Percentiles rank a stretch among this genome's conserved stretches.
phyloP scores from a whole-genome alignment of 2,888 invertebrate species.

The Stenodera caucasica region DNA sequence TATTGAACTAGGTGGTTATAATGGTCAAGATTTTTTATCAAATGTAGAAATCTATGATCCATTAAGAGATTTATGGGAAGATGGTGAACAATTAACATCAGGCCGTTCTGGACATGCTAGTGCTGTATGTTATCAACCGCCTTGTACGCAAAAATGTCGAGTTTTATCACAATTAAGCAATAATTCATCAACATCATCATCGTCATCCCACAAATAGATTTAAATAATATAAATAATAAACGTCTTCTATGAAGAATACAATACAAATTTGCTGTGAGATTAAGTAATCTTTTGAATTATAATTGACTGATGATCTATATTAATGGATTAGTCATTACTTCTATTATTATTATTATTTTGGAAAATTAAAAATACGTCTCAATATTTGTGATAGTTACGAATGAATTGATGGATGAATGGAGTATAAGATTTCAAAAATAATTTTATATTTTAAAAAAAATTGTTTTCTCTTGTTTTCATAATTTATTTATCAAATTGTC shows the following conservation, averaged over 20 bases:
- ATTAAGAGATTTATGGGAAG: slow-evolving; percentile 71
- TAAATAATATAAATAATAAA: slow-evolving; percentile 7
- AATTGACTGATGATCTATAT: slow-evolving; percentile 14
- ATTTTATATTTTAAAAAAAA: background rate
- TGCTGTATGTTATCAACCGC: slow-evolving; percentile 81
- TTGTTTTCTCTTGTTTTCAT: slow-evolving; percentile 16
- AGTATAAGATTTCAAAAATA: slow-evolving; percentile 12
- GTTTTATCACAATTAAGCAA: slow-evolving; percentile 27
- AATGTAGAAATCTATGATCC: slow-evolving; percentile 91
- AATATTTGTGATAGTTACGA: slow-evolving; percentile 25
- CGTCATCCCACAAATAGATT: slow-evolving; percentile 1
- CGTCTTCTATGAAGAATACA: slow-evolving; percentile 1
- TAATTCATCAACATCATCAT: slow-evolving; percentile 19
- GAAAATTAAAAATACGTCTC: slow-evolving; percentile 15
- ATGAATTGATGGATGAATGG: slow-evolving; percentile 15
- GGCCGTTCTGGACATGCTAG: slow-evolving; percentile 91
- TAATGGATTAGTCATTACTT: slow-evolving; percentile 1
- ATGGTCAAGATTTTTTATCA: slow-evolving; percentile 80
- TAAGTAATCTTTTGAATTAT: slow-evolving; percentile 9
- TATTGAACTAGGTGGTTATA: slow-evolving; percentile 87
- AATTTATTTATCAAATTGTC: slow-evolving; percentile 12
- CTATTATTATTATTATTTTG: slow-evolving; percentile 11
- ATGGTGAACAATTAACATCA: slow-evolving; percentile 76
- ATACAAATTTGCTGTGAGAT: slow-evolving; percentile 11
- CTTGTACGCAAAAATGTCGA: slow-evolving; percentile 55